These are phyloP conservation scores for Venusia cambrica DNA, from an alignment of 2,888 invertebrate genomes.

Conservation along the genomic window DNA sequence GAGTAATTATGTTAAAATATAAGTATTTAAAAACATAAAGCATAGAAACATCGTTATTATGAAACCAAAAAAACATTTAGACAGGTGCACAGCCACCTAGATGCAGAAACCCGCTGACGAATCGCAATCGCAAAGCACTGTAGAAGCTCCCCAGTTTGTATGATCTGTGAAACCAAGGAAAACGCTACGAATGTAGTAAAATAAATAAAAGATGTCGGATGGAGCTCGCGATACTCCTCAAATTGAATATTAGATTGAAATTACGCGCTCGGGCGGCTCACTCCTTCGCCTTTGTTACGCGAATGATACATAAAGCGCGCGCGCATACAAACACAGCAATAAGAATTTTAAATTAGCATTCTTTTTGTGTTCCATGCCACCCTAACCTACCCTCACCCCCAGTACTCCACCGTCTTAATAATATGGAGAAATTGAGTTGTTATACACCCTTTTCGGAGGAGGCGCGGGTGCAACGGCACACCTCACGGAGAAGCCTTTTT, in stretches of 20 bases:
- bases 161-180: constrained; percentile 54
- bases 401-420: constrained; percentile 72
- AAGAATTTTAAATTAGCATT: constrained; percentile 81
- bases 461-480: constrained; percentile 76
- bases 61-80: too few species aligned
- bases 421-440: constrained; percentile 80
- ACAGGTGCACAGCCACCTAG: background rate
- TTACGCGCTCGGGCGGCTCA: constrained; percentile 74
- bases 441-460: constrained; percentile 74
- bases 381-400: constrained; percentile 53
- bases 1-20: too few species aligned
- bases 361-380: constrained; percentile 74
- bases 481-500: constrained; percentile 74
- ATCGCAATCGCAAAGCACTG: constrained; percentile 31
- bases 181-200: constrained; percentile 55
- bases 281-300: constrained; percentile 72
- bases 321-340: constrained; percentile 77
- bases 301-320: constrained; percentile 76
- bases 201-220: constrained; percentile 71
- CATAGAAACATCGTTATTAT: too few species aligned
- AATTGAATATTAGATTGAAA: constrained; percentile 80
- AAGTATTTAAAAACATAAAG: too few species aligned
- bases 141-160: constrained; percentile 41
- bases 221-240: constrained; percentile 68
- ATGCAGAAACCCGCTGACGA: constrained; percentile 23